phyloP scores from a whole-genome alignment of 2,888 invertebrate species.

The Trachelus tabidus region DNA sequence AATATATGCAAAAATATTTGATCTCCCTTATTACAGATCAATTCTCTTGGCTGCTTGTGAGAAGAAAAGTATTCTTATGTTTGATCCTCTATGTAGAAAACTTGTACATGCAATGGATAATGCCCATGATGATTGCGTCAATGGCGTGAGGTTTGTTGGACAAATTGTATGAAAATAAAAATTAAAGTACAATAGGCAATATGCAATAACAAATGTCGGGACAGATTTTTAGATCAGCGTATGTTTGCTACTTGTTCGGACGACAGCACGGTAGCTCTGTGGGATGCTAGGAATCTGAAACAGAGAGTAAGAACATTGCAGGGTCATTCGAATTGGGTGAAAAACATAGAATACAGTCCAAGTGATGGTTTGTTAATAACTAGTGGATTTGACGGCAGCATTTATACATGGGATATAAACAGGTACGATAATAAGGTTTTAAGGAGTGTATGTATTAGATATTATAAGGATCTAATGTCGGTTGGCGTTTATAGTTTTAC shows the following conservation, averaged over 20 bases:
- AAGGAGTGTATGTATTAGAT: neutral
- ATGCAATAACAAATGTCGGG: neutral
- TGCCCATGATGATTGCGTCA: constrained; percentile 91
- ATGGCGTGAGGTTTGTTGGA: constrained; percentile 85
- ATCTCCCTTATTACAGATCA: constrained; percentile 70
- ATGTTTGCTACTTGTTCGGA: constrained; percentile 95
- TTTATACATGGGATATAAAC: constrained; percentile 95
- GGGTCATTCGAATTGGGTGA: constrained; percentile 95
- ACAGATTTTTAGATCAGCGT: constrained; percentile 85
- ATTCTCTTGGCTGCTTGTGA: constrained; percentile 92
- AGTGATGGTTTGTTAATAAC: constrained; percentile 87
- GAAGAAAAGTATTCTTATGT: constrained; percentile 85
- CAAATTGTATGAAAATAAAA: constrained; percentile 3
- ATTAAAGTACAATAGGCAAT: neutral
- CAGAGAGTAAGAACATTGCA: constrained; percentile 80
- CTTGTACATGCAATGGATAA: constrained; percentile 79
- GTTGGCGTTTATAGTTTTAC: constrained; percentile 67
- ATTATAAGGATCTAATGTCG: neutral
- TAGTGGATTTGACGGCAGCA: constrained; percentile 92
- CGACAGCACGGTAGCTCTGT: constrained; percentile 90
- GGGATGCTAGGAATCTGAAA: constrained; percentile 91
- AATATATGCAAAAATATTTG: neutral
- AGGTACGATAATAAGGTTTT: constrained; percentile 67
- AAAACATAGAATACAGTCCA: constrained; percentile 93
- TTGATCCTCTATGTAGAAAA: constrained; percentile 85